A percentile compares a stretch with the other conserved stretches of the same genome.
phyloP scores from a whole-genome alignment of 2,888 invertebrate genomes.

The Tipula vernalis region DNA sequence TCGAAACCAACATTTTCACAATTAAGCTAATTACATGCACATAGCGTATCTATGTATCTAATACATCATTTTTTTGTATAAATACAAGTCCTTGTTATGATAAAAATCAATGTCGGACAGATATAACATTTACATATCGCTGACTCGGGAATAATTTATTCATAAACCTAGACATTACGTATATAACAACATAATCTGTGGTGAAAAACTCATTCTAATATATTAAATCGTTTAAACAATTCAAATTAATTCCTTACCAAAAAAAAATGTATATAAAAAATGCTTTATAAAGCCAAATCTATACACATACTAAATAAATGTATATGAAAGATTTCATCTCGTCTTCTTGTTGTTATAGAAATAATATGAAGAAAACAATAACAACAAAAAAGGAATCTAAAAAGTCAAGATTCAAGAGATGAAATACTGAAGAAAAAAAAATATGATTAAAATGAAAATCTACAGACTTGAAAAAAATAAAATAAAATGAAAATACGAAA shows the following conservation, averaged over 20 bases:
- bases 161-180: background rate
- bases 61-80: no score
- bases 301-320: background rate
- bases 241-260: background rate
- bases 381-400: background rate
- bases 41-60: background rate
- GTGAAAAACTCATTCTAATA: background rate
- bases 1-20: background rate
- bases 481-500: background rate
- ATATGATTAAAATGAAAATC: background rate
- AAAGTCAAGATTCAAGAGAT: background rate
- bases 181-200: background rate
- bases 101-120: background rate
- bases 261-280: background rate
- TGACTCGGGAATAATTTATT: background rate
- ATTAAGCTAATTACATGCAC: background rate
- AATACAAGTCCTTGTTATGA: background rate
- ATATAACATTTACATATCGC: background rate
- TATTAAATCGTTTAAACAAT: background rate
- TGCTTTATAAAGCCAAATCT: background rate
- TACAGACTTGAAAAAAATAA: background rate
- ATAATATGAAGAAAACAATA: background rate
- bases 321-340: background rate
- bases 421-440: background rate
- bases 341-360: background rate